Evolutionary conservation across 2,113 vertebrate species (phyloP).

Genomic region (Poecile atricapillus): DNA sequence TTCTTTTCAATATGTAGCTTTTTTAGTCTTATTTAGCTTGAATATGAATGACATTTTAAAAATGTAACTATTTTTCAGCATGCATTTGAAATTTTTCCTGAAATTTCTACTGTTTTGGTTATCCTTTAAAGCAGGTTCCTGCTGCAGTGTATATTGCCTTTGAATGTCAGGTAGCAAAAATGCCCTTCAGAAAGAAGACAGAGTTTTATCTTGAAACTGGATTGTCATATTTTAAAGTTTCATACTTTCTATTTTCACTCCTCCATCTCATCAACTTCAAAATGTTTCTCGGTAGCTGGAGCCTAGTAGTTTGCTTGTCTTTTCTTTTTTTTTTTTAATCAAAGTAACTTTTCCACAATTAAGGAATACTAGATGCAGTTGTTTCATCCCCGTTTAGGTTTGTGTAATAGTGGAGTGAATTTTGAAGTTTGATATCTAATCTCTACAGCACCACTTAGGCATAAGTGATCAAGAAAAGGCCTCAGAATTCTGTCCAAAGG

Average conservation of each 20-base stretch:
- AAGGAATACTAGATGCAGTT: not conserved
- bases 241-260: not conserved
- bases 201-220: not conserved
- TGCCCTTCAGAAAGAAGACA: not conserved
- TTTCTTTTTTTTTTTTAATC: not conserved
- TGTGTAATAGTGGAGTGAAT: not conserved
- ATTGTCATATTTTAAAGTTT: not conserved
- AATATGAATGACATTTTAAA: not conserved
- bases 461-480: not conserved
- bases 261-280: not conserved
- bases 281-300: not conserved
- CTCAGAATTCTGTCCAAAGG: not conserved
- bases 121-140: not conserved
- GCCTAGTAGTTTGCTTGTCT: not conserved
- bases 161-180: not conserved
- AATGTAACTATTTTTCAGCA: not conserved
- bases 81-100: not conserved
- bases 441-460: not conserved
- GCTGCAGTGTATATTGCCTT: not conserved
- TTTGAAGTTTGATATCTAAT: not conserved
- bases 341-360: not conserved
- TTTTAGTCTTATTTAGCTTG: not conserved
- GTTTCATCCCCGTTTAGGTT: not conserved
- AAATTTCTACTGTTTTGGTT: not conserved
- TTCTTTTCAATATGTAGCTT: not conserved